phyloP scores from a whole-genome alignment of 2,797 vertebrate genomes.

The Aselliscus stoliczkanus region DNA sequence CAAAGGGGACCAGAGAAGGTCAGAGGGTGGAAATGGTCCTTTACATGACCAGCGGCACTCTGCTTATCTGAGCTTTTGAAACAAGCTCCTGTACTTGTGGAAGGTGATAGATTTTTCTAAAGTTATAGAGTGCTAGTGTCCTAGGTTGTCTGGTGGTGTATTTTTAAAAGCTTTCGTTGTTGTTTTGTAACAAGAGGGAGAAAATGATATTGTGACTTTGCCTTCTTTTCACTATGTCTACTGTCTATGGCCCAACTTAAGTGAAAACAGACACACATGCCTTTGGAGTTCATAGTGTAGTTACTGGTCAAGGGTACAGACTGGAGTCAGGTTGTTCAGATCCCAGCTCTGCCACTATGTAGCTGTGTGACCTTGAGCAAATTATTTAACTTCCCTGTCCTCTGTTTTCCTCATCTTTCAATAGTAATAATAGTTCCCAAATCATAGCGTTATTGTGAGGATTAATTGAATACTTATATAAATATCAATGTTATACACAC shows the following conservation, averaged over 20 bases:
- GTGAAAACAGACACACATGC: not conserved
- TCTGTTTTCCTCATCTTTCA: not conserved
- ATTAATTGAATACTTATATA: not conserved
- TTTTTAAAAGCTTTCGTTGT: constrained; percentile 17
- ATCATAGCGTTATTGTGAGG: not conserved
- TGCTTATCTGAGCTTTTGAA: constrained; percentile 48
- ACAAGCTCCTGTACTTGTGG: not conserved
- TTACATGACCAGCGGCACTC: not conserved
- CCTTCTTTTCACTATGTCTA: not conserved
- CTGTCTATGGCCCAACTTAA: not conserved
- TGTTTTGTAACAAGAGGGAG: not conserved
- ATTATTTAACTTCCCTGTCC: constrained; percentile 3
- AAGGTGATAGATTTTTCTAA: constrained; percentile 21
- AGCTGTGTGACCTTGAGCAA: constrained; percentile 23
- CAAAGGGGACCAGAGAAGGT: not conserved
- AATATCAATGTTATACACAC: not conserved
- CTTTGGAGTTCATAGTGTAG: not conserved
- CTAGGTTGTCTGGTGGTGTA: not conserved
- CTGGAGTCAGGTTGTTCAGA: not conserved
- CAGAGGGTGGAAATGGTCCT: not conserved
- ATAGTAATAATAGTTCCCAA: not conserved
- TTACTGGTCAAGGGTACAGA: not conserved
- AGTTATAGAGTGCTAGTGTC: not conserved
- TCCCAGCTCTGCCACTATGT: not conserved
- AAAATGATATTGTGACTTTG: not conserved